phyloP scores from a whole-genome alignment of 2,113 vertebrate genomes.

The Corythornis madagascariensis region DNA sequence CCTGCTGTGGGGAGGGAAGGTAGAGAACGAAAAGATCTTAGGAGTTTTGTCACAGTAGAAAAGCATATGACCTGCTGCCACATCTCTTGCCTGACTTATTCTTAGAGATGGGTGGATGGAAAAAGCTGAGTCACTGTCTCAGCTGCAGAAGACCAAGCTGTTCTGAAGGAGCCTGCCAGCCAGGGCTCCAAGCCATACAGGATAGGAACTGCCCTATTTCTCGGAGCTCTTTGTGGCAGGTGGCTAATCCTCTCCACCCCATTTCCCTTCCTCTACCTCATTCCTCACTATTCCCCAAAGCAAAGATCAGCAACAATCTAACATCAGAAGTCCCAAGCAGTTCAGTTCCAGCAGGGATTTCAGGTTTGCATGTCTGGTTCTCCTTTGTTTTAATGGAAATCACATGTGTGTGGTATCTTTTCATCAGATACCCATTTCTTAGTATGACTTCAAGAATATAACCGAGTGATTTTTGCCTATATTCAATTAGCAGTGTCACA shows the following conservation, averaged over 20 bases:
- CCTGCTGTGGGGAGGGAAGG: neutral
- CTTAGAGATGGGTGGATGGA: conserved; percentile 58
- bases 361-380: neutral
- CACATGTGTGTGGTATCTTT: neutral
- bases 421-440: neutral
- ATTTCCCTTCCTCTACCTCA: conserved; percentile 15
- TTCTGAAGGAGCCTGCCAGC: conserved; percentile 34
- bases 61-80: conserved; percentile 31
- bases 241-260: conserved; percentile 31
- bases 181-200: conserved; percentile 41
- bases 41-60: conserved; percentile 18
- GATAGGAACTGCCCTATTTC: conserved; percentile 17
- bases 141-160: conserved; percentile 51
- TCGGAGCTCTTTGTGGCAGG: neutral
- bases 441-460: neutral
- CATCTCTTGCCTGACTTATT: conserved; percentile 46
- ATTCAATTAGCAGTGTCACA: neutral
- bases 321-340: neutral
- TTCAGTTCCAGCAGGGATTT: neutral
- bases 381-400: neutral
- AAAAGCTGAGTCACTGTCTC: conserved; percentile 62
- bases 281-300: neutral
- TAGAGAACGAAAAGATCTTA: conserved; percentile 5
- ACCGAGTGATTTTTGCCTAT: neutral
- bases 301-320: neutral